Evolutionary conservation across 1,140 invertebrate species (phyloP), one percentile per base, ranked within the genome.

Genomic region (Drosophila triauraria): DNA sequence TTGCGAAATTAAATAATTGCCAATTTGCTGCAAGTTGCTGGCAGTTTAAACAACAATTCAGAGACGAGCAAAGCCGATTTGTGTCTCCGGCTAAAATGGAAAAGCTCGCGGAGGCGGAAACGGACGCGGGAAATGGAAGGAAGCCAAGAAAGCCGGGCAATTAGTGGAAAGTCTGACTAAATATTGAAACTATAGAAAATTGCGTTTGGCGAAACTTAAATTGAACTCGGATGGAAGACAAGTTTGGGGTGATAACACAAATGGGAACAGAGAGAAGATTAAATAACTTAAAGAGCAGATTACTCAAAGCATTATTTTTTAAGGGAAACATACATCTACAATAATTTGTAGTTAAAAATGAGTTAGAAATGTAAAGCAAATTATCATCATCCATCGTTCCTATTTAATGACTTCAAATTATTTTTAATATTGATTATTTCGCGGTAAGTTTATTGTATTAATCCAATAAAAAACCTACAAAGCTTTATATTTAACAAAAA

Each of bases 1-100:
- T 78, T 71, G 46, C 53, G 54, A 78, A 78, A 70, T 78, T 71
- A 78, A 78, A 78, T 78, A 78, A 78, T 78, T 78, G 76, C 50
- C 76, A 78, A 78, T 78, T 78, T 71, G 75, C 58, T 50, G 64
- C 58, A 78, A 78, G 75, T 70, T 70, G 70, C 70, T 78, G 64
- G 51, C 51, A 78, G 75, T 78, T 78, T 78, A 78, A 78, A 78
- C 64, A 78, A 78, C 75, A 78, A 78, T 78, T 57, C 54, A 60
- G 42, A 43, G 72, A 50, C 56, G 56, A 40, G 74, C 43, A 69
- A 54, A 78, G 75, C 48, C 74, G 63, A 77, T 78, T 69, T 71
- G 50, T 69, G 70, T 74, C 70, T 50, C 43, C 57, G 10, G 50
- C 42, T 43, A 50, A 51, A 76, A 53, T 42, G 17, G 23, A 65